Evolutionary conservation across 2,113 vertebrate genomes (phyloP).

Genomic region (Nothoprocta pentlandii): DNA sequence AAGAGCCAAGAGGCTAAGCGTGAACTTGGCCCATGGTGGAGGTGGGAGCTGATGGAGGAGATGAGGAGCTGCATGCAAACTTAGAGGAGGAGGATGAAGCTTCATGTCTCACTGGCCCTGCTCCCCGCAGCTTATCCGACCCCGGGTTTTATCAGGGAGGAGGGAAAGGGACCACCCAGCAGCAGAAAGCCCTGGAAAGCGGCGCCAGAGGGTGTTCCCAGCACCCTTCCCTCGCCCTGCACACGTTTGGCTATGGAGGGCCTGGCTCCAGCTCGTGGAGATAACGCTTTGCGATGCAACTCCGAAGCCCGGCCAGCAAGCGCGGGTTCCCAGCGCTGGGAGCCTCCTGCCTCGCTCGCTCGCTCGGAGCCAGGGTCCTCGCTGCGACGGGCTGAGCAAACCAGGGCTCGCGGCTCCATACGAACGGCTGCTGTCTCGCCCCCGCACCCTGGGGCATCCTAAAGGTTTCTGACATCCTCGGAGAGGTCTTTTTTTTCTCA

Average conservation of each 20-base stretch:
- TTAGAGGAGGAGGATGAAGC: background rate
- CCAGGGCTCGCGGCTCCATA: background rate
- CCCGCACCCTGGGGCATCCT: background rate
- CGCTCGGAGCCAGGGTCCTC: accelerated
- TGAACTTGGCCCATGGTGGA: background rate
- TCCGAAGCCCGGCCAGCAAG: background rate
- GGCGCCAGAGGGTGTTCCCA: background rate
- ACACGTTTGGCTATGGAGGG: background rate
- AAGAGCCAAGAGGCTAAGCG: accelerated
- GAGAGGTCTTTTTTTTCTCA: background rate
- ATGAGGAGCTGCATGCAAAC: background rate
- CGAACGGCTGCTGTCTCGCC: background rate
- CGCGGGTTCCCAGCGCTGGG: background rate
- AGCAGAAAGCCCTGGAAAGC: slow-evolving; percentile 56
- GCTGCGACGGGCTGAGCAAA: background rate
- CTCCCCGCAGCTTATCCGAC: background rate
- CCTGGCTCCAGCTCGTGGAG: background rate
- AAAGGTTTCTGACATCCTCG: background rate
- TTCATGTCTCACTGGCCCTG: background rate
- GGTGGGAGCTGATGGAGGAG: background rate
- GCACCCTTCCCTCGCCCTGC: background rate
- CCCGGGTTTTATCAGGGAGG: slow-evolving; percentile 42
- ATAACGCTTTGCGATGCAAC: background rate
- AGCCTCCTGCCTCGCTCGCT: background rate
- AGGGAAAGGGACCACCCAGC: slow-evolving; percentile 66